phyloP scores from a whole-genome alignment of 2,888 invertebrate species.

The Sarcophaga rosellei region DNA sequence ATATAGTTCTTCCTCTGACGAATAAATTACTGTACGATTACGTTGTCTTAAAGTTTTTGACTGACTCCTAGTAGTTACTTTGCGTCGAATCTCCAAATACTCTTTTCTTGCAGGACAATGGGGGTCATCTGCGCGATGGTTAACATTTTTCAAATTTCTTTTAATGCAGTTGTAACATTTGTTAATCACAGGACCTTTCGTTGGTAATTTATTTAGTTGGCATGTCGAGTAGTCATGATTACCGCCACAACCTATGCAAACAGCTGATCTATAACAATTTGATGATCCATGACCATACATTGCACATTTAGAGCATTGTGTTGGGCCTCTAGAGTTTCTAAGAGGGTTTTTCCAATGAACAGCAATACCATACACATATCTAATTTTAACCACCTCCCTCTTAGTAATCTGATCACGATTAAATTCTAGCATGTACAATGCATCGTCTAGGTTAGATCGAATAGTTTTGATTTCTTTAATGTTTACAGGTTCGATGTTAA shows the following conservation, averaged over 20 bases:
- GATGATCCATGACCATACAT: background rate
- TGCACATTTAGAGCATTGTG: background rate
- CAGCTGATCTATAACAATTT: background rate
- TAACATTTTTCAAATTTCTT: no score
- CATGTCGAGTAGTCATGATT: background rate
- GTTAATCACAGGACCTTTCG: background rate
- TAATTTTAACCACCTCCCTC: background rate
- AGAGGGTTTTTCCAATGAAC: background rate
- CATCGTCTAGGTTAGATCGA: background rate
- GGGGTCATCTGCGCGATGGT: no score
- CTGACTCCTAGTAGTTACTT: background rate
- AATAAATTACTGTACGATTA: no score
- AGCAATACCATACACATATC: background rate
- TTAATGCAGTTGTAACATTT: no score
- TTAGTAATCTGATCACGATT: slow-evolving; percentile 8
- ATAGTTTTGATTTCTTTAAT: no score
- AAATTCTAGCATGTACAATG: background rate
- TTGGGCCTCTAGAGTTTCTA: background rate
- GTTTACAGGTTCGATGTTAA: no score
- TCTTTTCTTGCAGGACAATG: no score
- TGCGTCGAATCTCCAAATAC: no score
- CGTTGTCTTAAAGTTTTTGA: background rate
- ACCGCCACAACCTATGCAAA: background rate
- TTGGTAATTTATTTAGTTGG: background rate
- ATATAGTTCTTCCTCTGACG: no score